Base-by-base conservation (phyloP, 2,113 vertebrate genomes). In the Menidia beryllina region DNA sequence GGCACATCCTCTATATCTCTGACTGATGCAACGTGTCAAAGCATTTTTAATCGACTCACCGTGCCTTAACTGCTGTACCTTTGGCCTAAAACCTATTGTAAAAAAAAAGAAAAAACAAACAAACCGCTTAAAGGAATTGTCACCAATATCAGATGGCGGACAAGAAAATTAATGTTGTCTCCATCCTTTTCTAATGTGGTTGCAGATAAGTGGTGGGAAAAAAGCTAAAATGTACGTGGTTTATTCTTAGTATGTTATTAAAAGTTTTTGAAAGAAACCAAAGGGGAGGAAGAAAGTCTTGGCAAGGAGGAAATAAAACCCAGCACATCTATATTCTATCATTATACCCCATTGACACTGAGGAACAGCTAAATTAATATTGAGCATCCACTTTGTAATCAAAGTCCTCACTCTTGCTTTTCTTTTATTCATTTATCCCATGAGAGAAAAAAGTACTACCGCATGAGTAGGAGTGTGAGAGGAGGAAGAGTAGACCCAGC, bases 391-490 rank as follows among this genome's bases (percentile, higher is more conserved):
- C 72, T 81, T 76, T 48, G 65, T 50, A 76, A 86, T 86, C 79
- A 62, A 51, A 75, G 30, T 67, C 53, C 57, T 48, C 58, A 59
- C 59, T 78, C 60, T 58, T 63, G 27, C 47, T 54, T 77, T 51
- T 76, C 53, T 81, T 77, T 82, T 52, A 88, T 89, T 84, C 34
- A 79, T 85, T 83, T 52, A 77, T 15, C 77, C 64, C 53, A 43
- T 19, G 55, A 77, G 59, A 86, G 49, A 75, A 74, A 72, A 69
- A 81, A 74, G 68, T 73, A 53, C 65, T 54, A 54, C 13, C 23
- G 71, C 62, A 67, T 51, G 50, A 72, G 62, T 26, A 19, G 66
- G 45, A 59, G 75, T 38, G 60, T 4, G 1, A 56, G 30, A 53
- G 48, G 50, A 70, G 48, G 62, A 58, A 50, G 53, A 55, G 56